Percentiles rank a stretch among this genome's conserved stretches.
These are phyloP conservation scores for Panurus biarmicus DNA, from an alignment of 2,113 vertebrate species.

Conservation along the genomic window DNA sequence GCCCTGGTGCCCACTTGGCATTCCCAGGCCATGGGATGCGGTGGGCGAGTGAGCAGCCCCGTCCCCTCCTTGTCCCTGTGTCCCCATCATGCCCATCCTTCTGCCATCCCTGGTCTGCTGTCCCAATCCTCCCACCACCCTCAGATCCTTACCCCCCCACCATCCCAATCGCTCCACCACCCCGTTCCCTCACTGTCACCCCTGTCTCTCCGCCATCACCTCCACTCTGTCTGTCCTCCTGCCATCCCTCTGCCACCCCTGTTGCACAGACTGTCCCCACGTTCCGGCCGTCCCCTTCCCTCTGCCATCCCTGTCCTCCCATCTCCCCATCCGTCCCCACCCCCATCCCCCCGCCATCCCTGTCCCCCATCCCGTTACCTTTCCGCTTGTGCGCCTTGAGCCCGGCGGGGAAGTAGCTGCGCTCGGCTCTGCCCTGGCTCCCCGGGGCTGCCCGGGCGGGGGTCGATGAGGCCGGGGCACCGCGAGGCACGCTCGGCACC, in stretches of 20 bases:
- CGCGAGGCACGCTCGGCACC: not conserved
- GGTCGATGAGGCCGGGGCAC: not conserved
- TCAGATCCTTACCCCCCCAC: too few relatives aligned
- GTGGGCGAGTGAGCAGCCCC: accelerated
- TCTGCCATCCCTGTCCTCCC: not conserved
- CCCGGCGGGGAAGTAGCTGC: constrained; percentile 32
- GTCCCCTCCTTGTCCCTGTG: not conserved
- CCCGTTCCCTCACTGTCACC: not conserved
- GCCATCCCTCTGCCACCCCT: not conserved
- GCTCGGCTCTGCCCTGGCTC: constrained; percentile 36
- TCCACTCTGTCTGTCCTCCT: not conserved
- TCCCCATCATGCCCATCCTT: not conserved
- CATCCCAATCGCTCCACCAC: not conserved
- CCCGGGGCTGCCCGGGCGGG: not conserved
- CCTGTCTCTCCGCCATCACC: not conserved
- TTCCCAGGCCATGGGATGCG: not conserved
- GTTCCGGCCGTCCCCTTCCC: not conserved
- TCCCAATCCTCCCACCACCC: too few relatives aligned
- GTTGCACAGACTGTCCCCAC: not conserved
- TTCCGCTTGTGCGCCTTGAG: constrained; percentile 46
- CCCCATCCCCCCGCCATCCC: not conserved
- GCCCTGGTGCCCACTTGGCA: not conserved
- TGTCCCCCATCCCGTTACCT: not conserved
- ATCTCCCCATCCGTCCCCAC: too few relatives aligned
- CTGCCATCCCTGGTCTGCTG: not conserved